Evolutionary conservation across 2,113 vertebrate genomes (phyloP), one percentile per base, ranked within the genome.

Genomic region (Phylloscopus trochilus): DNA sequence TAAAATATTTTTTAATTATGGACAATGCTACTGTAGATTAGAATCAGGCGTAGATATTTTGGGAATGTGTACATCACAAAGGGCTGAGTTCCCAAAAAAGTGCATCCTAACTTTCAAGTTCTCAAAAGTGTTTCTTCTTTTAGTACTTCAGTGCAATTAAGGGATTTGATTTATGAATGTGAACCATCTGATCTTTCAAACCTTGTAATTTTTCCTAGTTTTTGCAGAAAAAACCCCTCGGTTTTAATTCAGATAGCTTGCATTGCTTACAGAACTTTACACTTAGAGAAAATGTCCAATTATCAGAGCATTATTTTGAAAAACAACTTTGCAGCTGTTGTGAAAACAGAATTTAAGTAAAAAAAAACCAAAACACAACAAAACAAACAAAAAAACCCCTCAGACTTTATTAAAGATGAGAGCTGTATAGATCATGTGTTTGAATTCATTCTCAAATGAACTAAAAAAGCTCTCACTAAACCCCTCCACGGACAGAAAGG

Each of bases 331-430:
- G 21, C 6, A 11, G n/a, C n/a, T 53, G 7, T 39, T 75, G 33
- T 41, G 28, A 88, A 67, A 81, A 47, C n/a, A 88, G 44, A 66
- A 9, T 33, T 46, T 77, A 79, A 75, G 37, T 31, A 21, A 68
- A 35, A 87, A 60, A 63, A 56, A 41, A 13, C 13, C 41, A 41
- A 41, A 41, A 9, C 39, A 12, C 11, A 11, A 41, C 10, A 13
- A 41, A 41, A 41, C 41, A 13, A 41, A 41, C 13, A 41, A 43
- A 1, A 18, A 9, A 17, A 43, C 6, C 0, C 0, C 1, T 17
- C 20, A 15, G 33, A 37, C 6, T 51, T 73, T 80, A 67, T 21
- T 83, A 74, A 73, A 91, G 35, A 79, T 63, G 51, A 91, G 84
- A 83, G 39, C 22, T 41, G 3, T 26, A 31, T 1, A 33, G 72